Base-by-base conservation (phyloP, 2,113 vertebrate species). In the Cheilinus undulatus region DNA sequence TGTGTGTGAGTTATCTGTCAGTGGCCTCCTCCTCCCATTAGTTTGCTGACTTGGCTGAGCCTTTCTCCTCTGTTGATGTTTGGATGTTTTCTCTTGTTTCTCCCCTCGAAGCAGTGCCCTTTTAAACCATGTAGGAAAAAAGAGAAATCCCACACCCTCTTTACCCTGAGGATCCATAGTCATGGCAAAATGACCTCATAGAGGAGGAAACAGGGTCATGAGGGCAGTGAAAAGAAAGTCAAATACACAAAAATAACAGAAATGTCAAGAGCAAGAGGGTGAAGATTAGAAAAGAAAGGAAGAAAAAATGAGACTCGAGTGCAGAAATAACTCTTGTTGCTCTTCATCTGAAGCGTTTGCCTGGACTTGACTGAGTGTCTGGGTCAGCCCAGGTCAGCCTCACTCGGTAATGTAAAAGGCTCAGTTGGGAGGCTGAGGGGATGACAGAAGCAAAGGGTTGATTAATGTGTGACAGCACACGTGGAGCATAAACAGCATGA, bases 61-160 rank as follows among this genome's bases (percentile, higher is more conserved):
- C 67, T 43, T 53, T 57, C 51, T 34, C 64, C 28, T 64, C 68
- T 80, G 70, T 70, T 73, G 72, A 78, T 80, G 64, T 77, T 73
- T 68, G 69, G 73, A 80, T 81, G 76, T 87, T 87, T 88, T 85
- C 59, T 85, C 59, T 75, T 64, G 26, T 42, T 46, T n/a, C 30
- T 24, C 50, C 27, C 23, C 10, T 30, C 15, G 11, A 38, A 20
- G 0, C 58, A 66, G 27, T 51, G 40, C 38, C 46, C 61, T 45
- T 73, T 38, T 22, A 53, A 71, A 64, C 65, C 66, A 61, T 24
- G 12, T 11, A 52, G 48, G 45, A 52, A 34, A 65, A 74, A 77
- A 23, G 53, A 63, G 26, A 26, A 69, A 68, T 80, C 67, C 54
- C 74, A 78, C 81, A 49, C 52, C 81, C 80, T 63, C 43, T 64